Conservation (phyloP, 2,888 invertebrate species). For the Scelioninae gen. 2 region DNA sequence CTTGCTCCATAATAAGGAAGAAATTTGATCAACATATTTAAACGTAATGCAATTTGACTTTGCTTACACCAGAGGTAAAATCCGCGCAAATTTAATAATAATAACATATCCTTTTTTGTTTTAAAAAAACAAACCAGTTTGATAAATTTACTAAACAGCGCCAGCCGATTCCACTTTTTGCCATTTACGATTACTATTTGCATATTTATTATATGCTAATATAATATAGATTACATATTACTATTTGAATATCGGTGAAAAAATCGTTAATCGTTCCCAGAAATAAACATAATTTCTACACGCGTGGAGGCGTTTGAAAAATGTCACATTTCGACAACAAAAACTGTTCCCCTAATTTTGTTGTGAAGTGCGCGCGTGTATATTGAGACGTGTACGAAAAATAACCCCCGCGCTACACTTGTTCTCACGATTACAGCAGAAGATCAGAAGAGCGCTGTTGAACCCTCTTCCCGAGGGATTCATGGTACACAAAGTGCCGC, state of each 20-base stretch:
- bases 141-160: too few species aligned
- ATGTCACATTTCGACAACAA: slow-evolving; percentile 5
- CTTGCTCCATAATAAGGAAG: not conserved
- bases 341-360: slow-evolving; percentile 26
- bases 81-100: not conserved
- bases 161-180: too few species aligned
- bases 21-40: not conserved
- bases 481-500: slow-evolving; percentile 57
- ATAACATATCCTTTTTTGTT: not conserved
- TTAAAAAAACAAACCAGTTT: too few species aligned
- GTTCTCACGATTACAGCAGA: slow-evolving; percentile 61
- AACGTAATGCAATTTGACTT: not conserved
- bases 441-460: slow-evolving; percentile 46
- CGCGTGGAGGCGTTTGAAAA: not conserved
- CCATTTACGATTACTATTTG: too few species aligned
- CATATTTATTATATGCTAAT: too few species aligned
- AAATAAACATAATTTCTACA: too few species aligned
- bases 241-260: too few species aligned
- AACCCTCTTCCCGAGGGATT: slow-evolving; percentile 58
- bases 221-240: too few species aligned
- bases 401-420: slow-evolving; percentile 55
- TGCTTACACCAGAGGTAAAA: not conserved
- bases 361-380: slow-evolving; percentile 2
- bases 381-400: slow-evolving; percentile 33
- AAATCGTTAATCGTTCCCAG: too few species aligned